Percentiles rank a stretch among this genome's conserved stretches.
These are phyloP conservation scores for Pseudopleuronectes americanus DNA, from an alignment of 2,797 vertebrate species.

Conservation along the genomic window DNA sequence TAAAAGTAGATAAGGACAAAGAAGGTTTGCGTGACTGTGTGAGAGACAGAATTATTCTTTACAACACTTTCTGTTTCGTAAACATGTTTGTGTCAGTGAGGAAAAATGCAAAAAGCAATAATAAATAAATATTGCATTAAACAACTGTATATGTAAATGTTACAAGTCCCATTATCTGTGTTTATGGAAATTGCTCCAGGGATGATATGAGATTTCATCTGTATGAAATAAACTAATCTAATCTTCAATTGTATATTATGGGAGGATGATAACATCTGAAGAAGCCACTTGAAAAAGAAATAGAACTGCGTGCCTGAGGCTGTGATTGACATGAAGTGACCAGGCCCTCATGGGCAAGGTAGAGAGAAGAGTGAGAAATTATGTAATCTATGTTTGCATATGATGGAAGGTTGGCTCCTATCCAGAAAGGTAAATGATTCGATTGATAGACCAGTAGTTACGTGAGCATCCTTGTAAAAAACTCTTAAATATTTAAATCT, in stretches of 20 bases:
- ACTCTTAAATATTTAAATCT: conserved; percentile 10
- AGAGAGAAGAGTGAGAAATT: neutral
- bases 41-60: neutral
- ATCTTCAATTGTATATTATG: conserved; percentile 63
- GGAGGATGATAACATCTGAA: conserved; percentile 63
- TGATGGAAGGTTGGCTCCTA: too few relatives aligned
- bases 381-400: neutral
- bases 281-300: conserved; percentile 24
- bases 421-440: neutral
- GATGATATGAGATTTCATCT: conserved; percentile 75
- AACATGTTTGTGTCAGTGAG: neutral
- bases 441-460: neutral
- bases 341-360: conserved; percentile 11
- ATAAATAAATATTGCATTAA: conserved; percentile 58
- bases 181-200: conserved; percentile 66
- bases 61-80: conserved; percentile 8
- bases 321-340: conserved; percentile 53
- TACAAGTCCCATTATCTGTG: conserved; percentile 63
- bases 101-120: conserved; percentile 37
- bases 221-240: conserved; percentile 75
- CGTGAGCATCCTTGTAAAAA: neutral
- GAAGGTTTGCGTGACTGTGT: neutral
- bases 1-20: neutral
- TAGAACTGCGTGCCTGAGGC: conserved; percentile 57
- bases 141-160: conserved; percentile 56